phyloP scores from a whole-genome alignment of 2,797 vertebrate species.

The Carapus acus region DNA sequence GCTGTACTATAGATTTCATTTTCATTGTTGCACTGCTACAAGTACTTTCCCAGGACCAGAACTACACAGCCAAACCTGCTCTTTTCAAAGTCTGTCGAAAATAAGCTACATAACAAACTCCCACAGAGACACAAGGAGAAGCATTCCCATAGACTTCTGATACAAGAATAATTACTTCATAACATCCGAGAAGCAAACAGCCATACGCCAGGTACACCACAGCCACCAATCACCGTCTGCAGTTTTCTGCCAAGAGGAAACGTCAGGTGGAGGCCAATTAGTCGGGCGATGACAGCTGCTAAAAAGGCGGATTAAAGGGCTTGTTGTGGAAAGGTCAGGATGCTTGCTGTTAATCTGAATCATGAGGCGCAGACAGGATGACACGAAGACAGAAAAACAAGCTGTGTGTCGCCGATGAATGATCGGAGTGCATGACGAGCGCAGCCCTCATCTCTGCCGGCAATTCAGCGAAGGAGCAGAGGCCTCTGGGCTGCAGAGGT shows the following conservation, averaged over 20 bases:
- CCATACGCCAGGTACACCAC: slow-evolving; percentile 41
- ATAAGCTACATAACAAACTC: slow-evolving; percentile 10
- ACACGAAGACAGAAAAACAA: slow-evolving; percentile 67
- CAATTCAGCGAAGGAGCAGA: slow-evolving; percentile 8
- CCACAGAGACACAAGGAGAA: slow-evolving; percentile 17
- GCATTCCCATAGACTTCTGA: slow-evolving; percentile 17
- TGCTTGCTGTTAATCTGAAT: slow-evolving; percentile 67
- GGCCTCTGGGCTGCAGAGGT: slow-evolving; percentile 20
- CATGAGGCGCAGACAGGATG: slow-evolving; percentile 66
- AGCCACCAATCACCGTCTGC: slow-evolving; percentile 51
- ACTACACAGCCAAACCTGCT: not conserved
- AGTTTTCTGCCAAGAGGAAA: slow-evolving; percentile 63
- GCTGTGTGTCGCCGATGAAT: slow-evolving; percentile 54
- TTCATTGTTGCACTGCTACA: too few species aligned
- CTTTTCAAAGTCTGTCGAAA: not conserved
- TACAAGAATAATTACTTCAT: slow-evolving; percentile 45
- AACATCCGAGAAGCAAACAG: slow-evolving; percentile 46
- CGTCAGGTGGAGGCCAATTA: slow-evolving; percentile 64
- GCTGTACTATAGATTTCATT: too few species aligned
- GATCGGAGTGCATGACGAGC: slow-evolving; percentile 55
- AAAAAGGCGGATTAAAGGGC: slow-evolving; percentile 69
- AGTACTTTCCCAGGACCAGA: too few species aligned
- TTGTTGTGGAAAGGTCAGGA: slow-evolving; percentile 66
- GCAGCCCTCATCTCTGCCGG: too few species aligned
- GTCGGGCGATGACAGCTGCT: slow-evolving; percentile 65